A percentile compares a stretch with the other conserved stretches of the same genome.
These are phyloP conservation scores for Bellardia bayeri DNA, from an alignment of 2,888 invertebrate genomes.

Conservation along the genomic window DNA sequence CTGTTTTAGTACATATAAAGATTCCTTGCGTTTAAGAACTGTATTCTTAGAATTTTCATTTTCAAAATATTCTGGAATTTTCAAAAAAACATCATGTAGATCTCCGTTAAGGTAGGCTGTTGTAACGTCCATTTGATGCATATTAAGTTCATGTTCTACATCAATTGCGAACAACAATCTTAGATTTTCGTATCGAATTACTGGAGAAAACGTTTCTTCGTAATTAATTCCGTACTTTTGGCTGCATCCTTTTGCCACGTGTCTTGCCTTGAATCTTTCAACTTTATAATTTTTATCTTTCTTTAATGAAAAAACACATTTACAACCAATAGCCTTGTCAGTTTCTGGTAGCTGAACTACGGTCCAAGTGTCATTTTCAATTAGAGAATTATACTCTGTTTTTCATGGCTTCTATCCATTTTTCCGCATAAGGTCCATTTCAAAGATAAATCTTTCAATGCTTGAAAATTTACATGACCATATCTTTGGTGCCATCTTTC, in stretches of 20 bases:
- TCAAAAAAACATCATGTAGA: too few relatives aligned
- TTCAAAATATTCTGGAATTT: too few relatives aligned
- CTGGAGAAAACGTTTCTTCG: background rate
- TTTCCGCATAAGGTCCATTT: too few relatives aligned
- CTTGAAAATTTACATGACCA: too few relatives aligned
- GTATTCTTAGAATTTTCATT: too few relatives aligned
- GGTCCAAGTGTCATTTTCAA: slow-evolving; percentile 13
- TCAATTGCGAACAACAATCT: background rate
- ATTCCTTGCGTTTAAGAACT: too few relatives aligned
- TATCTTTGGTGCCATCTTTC: too few relatives aligned
- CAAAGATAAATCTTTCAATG: too few relatives aligned
- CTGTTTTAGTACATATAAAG: too few relatives aligned
- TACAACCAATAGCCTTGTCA: background rate
- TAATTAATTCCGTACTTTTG: background rate
- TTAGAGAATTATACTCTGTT: background rate
- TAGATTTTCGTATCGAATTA: background rate
- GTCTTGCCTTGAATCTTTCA: background rate
- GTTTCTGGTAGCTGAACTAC: background rate
- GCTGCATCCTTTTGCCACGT: too few relatives aligned
- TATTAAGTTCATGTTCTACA: background rate
- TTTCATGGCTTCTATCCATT: slow-evolving; percentile 22
- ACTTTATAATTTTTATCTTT: background rate
- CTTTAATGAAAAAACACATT: background rate
- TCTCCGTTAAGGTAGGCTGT: too few relatives aligned
- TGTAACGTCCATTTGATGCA: background rate